Evolutionary conservation across 1,140 invertebrate species (phyloP).

Genomic region (Nasonia vitripennis): DNA sequence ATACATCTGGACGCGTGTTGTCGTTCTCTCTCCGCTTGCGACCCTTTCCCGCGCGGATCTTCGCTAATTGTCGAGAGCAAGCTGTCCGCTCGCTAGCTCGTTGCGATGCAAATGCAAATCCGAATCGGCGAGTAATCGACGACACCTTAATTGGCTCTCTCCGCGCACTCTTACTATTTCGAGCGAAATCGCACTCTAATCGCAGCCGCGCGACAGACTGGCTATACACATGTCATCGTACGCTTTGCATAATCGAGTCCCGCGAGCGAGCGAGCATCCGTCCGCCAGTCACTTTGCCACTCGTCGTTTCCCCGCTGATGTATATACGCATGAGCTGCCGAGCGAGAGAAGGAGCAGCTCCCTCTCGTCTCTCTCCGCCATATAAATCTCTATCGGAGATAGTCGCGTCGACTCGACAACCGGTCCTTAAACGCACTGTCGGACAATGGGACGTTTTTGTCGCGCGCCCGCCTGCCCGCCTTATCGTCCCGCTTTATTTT

Average conservation of each 20-base stretch:
- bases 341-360: conserved; percentile 6
- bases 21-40: background rate
- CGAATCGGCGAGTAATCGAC: conserved; percentile 25
- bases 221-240: background rate
- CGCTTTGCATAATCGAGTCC: conserved; percentile 36
- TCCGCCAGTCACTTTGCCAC: conserved; percentile 54
- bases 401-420: conserved; percentile 45
- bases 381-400: conserved; percentile 67
- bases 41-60: background rate
- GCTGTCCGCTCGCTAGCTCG: too few relatives aligned
- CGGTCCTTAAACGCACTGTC: conserved; percentile 60
- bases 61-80: conserved; percentile 28
- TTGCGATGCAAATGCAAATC: background rate
- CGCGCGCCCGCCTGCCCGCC: conserved; percentile 58
- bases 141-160: conserved; percentile 23
- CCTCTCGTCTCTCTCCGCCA: conserved; percentile 47
- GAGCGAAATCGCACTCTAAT: background rate
- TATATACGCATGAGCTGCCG: background rate
- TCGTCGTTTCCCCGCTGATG: background rate
- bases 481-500: conserved; percentile 54
- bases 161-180: background rate
- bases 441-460: conserved; percentile 67
- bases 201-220: background rate
- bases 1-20: conserved; percentile 68
- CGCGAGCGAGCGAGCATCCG: conserved; percentile 42